A percentile compares a stretch with the other conserved stretches of the same genome.
Conservation (phyloP, 2,113 vertebrate genomes). For the Bos taurus region ARS-UCD2.0 NC_037330.1:4216501-4217000, state of each 20-base stretch:
- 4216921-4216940: not conserved
- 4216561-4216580: not conserved
- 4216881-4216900: not conserved
- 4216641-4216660: not conserved
- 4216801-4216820: not conserved
- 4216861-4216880: not conserved
- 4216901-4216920: not conserved
- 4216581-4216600: not conserved
- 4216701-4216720: not conserved
- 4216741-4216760: not conserved
- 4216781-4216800: not conserved
- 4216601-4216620: not conserved
- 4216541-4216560: not conserved
- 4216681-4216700: not conserved
- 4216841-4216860: not conserved
- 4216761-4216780: too few relatives aligned
- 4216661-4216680: not conserved
- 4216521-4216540: not conserved
- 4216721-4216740: not conserved
- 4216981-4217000: not conserved
- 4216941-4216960: not conserved
- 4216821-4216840: not conserved
- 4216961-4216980: not conserved
- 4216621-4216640: not conserved
- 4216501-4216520: not conserved